Evolutionary conservation across 2,888 invertebrate species (phyloP).

Genomic region (Margaritifera margaritifera): DNA sequence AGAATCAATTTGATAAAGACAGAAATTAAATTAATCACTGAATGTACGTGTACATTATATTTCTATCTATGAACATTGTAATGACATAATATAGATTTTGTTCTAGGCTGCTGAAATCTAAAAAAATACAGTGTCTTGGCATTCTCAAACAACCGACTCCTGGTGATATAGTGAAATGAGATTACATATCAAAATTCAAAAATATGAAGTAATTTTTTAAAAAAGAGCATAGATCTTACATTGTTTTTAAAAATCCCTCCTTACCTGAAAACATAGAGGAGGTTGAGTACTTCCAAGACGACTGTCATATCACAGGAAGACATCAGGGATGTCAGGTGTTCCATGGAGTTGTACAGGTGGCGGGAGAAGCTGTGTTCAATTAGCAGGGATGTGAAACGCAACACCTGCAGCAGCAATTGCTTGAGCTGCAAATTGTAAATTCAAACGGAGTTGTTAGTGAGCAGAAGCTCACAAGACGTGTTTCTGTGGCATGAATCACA

Average conservation of each 20-base stretch:
- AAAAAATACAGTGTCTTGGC: too few relatives aligned
- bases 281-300: slow-evolving; percentile 86
- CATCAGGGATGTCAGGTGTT: slow-evolving; percentile 84
- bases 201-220: not conserved
- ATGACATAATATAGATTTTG: too few relatives aligned
- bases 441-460: too few relatives aligned
- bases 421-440: slow-evolving; percentile 77
- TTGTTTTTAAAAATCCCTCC: not conserved
- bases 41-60: too few relatives aligned
- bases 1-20: too few relatives aligned
- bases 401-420: slow-evolving; percentile 82
- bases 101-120: too few relatives aligned
- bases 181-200: not conserved
- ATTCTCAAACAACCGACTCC: too few relatives aligned
- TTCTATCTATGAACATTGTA: too few relatives aligned
- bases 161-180: too few relatives aligned
- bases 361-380: slow-evolving; percentile 91
- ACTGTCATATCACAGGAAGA: slow-evolving; percentile 88
- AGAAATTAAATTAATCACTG: too few relatives aligned
- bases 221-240: not conserved
- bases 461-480: not conserved
- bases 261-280: slow-evolving; percentile 85
- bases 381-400: slow-evolving; percentile 86
- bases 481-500: not conserved
- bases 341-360: slow-evolving; percentile 90